Conservation (phyloP, 2,888 invertebrate species). For the Eulithis testata region DNA sequence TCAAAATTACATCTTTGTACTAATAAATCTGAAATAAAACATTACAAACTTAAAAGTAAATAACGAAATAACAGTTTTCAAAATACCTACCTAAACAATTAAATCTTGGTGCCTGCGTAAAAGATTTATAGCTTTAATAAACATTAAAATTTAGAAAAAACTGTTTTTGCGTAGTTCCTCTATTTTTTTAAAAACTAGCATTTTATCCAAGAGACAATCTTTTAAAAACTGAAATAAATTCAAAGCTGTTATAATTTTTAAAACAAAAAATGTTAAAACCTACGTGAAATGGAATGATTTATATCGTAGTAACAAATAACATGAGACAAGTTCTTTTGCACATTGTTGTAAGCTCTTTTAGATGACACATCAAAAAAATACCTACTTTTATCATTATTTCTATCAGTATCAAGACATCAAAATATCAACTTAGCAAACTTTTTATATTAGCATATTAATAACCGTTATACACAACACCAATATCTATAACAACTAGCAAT, state of each 20-base stretch:
- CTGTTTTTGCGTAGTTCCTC: too few species aligned
- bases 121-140: too few species aligned
- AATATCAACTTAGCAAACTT: background rate
- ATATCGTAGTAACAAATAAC: constrained; percentile 8
- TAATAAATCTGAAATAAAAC: constrained; percentile 23
- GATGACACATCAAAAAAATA: too few species aligned
- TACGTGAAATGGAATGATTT: constrained; percentile 13
- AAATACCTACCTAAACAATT: constrained; percentile 1
- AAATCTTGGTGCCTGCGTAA: background rate
- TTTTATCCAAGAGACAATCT: too few species aligned
- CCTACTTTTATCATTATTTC: too few species aligned
- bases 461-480: background rate
- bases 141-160: too few species aligned
- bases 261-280: too few species aligned
- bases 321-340: too few species aligned
- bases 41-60: constrained; percentile 28
- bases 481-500: background rate
- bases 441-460: constrained; percentile 1
- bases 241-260: too few species aligned
- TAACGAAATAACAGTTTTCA: constrained; percentile 16
- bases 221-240: too few species aligned
- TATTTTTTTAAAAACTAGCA: too few species aligned
- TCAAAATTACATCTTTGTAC: constrained; percentile 11
- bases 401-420: background rate
- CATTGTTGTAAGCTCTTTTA: too few species aligned